Conservation (phyloP, 1,140 invertebrate species). For the Saccostrea echinata region DNA sequence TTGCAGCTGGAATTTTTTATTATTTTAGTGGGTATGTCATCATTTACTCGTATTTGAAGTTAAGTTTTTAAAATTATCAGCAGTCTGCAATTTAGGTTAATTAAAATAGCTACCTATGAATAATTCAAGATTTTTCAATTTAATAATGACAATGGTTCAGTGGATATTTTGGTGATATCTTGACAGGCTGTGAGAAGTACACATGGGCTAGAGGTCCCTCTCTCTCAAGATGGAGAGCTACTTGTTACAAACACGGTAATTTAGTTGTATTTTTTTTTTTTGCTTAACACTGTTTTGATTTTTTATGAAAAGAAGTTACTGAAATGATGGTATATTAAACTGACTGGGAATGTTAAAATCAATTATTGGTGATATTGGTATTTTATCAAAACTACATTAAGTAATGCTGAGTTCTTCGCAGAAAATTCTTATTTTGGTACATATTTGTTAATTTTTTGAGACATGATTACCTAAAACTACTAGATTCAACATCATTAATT, state of each 20-base stretch:
- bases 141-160: not conserved
- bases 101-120: too few species aligned
- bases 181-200: slow-evolving; percentile 80
- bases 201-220: slow-evolving; percentile 80
- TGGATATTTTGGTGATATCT: not conserved
- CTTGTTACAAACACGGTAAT: slow-evolving; percentile 77
- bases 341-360: not conserved
- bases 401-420: not conserved
- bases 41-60: not conserved
- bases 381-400: not conserved
- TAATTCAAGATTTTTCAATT: too few species aligned
- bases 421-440: too few species aligned
- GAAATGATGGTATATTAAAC: not conserved
- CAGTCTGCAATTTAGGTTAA: not conserved
- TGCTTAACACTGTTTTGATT: not conserved
- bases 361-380: not conserved
- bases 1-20: too few species aligned
- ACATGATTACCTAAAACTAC: not conserved
- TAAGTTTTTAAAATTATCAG: not conserved
- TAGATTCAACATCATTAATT: too few species aligned
- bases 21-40: too few species aligned
- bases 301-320: not conserved
- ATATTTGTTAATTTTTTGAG: not conserved
- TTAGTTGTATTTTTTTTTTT: not conserved
- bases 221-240: slow-evolving; percentile 73